phyloP scores from a whole-genome alignment of 2,888 invertebrate species.

The Cheiracanthium punctorium region DNA sequence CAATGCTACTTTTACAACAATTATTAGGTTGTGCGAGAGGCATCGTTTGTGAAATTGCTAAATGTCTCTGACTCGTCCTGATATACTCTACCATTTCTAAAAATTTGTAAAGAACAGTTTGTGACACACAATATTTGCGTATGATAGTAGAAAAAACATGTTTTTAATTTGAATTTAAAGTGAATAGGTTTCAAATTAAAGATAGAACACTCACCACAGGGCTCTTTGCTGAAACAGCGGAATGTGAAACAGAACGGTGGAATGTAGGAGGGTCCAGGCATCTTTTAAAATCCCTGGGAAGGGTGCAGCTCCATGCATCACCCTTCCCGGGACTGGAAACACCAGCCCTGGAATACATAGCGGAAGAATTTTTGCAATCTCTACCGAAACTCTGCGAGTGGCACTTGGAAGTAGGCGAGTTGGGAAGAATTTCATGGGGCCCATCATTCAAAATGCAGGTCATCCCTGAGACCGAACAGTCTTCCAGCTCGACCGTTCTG shows the following conservation, averaged over 20 bases:
- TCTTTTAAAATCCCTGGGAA: slow-evolving; percentile 34
- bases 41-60: too few relatives aligned
- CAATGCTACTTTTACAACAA: too few relatives aligned
- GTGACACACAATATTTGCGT: too few relatives aligned
- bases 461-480: slow-evolving; percentile 30
- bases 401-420: not conserved
- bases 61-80: too few relatives aligned
- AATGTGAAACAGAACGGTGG: slow-evolving; percentile 45
- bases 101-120: too few relatives aligned
- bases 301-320: slow-evolving; percentile 38
- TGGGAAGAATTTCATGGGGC: not conserved
- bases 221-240: slow-evolving; percentile 29
- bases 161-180: too few relatives aligned
- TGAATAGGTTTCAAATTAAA: too few relatives aligned
- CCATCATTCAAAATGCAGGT: slow-evolving; percentile 44
- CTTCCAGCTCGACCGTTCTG: slow-evolving; percentile 34
- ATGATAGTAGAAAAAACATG: too few relatives aligned
- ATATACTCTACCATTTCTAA: too few relatives aligned
- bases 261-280: not conserved
- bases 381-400: not conserved
- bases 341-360: too few relatives aligned
- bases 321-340: not conserved
- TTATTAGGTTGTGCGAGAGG: too few relatives aligned
- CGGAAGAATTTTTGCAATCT: too few relatives aligned
- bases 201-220: slow-evolving; percentile 43